A percentile compares a stretch with the other conserved stretches of the same genome.
These are phyloP conservation scores for Cryptops parisi DNA, from an alignment of 2,888 invertebrate species.

Conservation along the genomic window DNA sequence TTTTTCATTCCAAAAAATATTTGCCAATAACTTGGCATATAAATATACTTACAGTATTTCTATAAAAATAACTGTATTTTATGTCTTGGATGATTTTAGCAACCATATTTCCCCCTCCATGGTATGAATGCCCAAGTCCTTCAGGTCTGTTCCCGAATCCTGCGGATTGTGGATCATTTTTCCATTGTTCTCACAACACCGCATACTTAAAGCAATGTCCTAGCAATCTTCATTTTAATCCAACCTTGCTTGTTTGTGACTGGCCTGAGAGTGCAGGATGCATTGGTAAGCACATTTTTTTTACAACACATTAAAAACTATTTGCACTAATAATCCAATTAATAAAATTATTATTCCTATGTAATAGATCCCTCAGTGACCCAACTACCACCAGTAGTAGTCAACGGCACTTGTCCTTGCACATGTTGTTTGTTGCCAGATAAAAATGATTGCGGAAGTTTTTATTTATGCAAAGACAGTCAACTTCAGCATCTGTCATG, in stretches of 20 bases:
- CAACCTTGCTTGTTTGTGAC: constrained; percentile 18
- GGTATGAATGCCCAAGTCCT: background rate
- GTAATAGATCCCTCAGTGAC: background rate
- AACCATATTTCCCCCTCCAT: background rate
- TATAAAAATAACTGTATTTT: background rate
- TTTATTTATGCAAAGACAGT: background rate
- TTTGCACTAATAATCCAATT: too few relatives aligned
- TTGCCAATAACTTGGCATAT: too few relatives aligned
- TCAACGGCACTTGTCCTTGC: constrained; percentile 1
- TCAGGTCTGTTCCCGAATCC: constrained; percentile 18
- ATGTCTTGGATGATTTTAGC: background rate
- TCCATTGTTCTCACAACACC: constrained; percentile 16
- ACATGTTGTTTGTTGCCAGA: background rate
- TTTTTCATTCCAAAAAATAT: too few relatives aligned
- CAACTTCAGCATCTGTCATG: background rate
- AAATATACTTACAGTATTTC: too few relatives aligned
- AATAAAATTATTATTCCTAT: too few relatives aligned
- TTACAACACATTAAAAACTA: too few relatives aligned
- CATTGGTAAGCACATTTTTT: constrained; percentile 3
- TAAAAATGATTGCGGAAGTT: background rate
- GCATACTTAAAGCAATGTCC: constrained; percentile 17
- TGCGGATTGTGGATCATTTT: constrained; percentile 15
- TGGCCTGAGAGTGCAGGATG: constrained; percentile 19
- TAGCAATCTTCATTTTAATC: constrained; percentile 16
- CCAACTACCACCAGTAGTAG: background rate